Base-by-base conservation (phyloP, 2,888 invertebrate species). In the Arctia plantaginis region DNA sequence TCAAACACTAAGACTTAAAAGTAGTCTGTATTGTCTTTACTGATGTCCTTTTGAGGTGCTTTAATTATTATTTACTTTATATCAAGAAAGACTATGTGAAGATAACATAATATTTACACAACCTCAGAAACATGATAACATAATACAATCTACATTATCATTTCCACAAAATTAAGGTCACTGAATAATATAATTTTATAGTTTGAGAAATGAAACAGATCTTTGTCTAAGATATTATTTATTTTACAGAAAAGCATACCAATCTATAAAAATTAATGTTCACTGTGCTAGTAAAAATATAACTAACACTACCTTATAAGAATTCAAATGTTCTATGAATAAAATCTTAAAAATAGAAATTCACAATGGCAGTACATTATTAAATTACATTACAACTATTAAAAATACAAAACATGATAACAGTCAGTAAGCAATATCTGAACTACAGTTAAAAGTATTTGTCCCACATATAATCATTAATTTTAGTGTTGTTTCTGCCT, bases 401-500 rank as follows among this genome's bases (percentile, higher is more conserved):
- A 77, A 74, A 78, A 67, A 73, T 79, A 71, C 64, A 80, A 73
- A 81, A 78, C 78, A 80, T 82, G 77, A 81, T 84, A 82, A 77
- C 72, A 79, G 77, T 81, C 76, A 75, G 33, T 72, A 78, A 72
- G 77, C 66, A 75, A 73, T 74, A 69, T 71, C 30, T 20, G 72
- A 80, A 67, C 71, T 35, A 74, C 59, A 70, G 72, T 76, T 70
- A 73, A 68, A 71, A 75, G 69, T 44, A 79, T 77, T 77, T 62
- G 71, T 70, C n/a, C 55, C 10, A 55, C n/a, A 20, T 72, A 69
- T 70, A 71, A 75, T 75, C 66, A 77, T 27, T 59, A 59, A 39
- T 67, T 68, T 84, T 85, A 90, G 74, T 91, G 85, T 81, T 92
- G 88, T 77, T 88, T 92, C 71, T 93, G 83, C 83, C 93, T 89